A percentile compares a stretch with the other conserved stretches of the same genome.
Conservation (phyloP, 2,888 invertebrate genomes). For the Nycteola revayana region DNA sequence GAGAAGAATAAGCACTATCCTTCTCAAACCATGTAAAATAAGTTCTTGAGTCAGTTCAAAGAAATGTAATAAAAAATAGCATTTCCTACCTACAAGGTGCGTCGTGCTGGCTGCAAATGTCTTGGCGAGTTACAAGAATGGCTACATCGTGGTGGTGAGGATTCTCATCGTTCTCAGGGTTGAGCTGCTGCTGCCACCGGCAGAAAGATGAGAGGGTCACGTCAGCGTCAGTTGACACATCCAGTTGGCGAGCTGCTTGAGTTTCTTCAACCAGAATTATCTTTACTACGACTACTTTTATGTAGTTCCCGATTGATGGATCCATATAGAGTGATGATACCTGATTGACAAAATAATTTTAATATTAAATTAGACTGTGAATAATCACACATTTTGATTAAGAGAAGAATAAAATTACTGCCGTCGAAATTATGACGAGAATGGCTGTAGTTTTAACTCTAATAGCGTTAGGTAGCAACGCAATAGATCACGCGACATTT, state of each 20-base stretch:
- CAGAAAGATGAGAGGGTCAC: constrained; percentile 92
- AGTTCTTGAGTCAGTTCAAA: too few species aligned
- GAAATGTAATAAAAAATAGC: constrained; percentile 2
- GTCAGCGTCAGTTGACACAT: constrained; percentile 91
- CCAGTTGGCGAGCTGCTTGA: constrained; percentile 83
- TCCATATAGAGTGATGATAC: constrained; percentile 91
- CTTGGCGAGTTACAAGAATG: constrained; percentile 90
- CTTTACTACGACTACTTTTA: constrained; percentile 94
- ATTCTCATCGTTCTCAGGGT: constrained; percentile 88
- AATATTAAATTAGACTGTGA: background rate
- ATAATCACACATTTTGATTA: too few species aligned
- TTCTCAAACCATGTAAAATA: too few species aligned
- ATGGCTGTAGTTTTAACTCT: too few species aligned
- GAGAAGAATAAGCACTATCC: too few species aligned
- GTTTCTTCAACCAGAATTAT: constrained; percentile 89
- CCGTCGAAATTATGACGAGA: too few species aligned
- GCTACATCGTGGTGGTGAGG: constrained; percentile 96
- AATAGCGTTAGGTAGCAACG: too few species aligned
- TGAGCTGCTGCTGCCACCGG: constrained; percentile 89
- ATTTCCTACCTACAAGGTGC: constrained; percentile 76
- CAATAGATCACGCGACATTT: too few species aligned
- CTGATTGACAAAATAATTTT: constrained; percentile 52
- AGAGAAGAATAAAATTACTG: too few species aligned
- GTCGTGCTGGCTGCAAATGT: constrained; percentile 85
- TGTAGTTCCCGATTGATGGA: constrained; percentile 94